These are phyloP conservation scores for Colistium nudipinnis DNA, from an alignment of 2,113 vertebrate species.

Conservation along the genomic window DNA sequence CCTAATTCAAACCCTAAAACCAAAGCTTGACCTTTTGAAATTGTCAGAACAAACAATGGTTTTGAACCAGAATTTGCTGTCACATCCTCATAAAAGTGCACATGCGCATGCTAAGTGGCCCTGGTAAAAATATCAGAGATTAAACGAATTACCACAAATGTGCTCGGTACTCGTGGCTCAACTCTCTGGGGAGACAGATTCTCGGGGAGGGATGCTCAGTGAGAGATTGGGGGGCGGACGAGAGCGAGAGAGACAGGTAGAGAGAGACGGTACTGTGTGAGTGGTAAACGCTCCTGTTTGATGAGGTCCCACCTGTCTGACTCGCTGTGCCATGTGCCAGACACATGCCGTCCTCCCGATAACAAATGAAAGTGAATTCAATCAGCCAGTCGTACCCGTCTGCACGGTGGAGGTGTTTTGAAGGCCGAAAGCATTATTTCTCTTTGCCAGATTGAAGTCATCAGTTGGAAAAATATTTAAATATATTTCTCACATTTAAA, in stretches of 20 bases:
- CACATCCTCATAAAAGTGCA: constrained; percentile 12
- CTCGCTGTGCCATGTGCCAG: constrained; percentile 45
- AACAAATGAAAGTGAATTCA: constrained; percentile 69
- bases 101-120: constrained; percentile 23
- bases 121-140: constrained; percentile 33
- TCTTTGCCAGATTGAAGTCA: background rate
- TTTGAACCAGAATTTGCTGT: no score
- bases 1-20: no score
- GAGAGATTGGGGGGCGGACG: constrained; percentile 1
- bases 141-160: constrained; percentile 38
- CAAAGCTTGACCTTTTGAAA: no score
- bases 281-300: constrained; percentile 48
- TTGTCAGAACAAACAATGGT: no score
- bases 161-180: constrained; percentile 47
- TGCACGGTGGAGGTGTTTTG: background rate
- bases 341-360: constrained; percentile 61
- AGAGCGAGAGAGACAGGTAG: background rate
- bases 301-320: constrained; percentile 62
- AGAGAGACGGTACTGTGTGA: constrained; percentile 29
- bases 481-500: background rate
- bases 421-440: background rate
- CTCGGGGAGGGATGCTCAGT: constrained; percentile 6
- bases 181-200: constrained; percentile 29
- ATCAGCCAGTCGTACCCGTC: constrained; percentile 28
- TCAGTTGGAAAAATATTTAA: background rate